phyloP scores from a whole-genome alignment of 2,888 invertebrate species.

The Pilophorus perplexus region DNA sequence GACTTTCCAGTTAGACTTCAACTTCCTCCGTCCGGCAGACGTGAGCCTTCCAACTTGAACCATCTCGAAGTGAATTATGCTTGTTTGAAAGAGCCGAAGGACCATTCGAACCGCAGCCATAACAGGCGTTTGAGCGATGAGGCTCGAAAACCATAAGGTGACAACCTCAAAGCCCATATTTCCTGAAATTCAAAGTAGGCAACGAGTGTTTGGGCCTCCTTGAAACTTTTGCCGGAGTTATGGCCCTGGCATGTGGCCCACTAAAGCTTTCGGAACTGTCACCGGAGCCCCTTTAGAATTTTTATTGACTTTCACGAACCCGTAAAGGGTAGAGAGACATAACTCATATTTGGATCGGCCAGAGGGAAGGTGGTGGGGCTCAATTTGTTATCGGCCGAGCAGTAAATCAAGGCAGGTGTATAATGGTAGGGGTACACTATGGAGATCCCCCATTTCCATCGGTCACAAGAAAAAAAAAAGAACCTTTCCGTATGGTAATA shows the following conservation, averaged over 20 bases:
- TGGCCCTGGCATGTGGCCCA: slow-evolving; percentile 39
- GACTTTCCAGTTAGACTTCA: too few relatives aligned
- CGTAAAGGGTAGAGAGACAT: slow-evolving; percentile 12
- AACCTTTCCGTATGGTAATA: slow-evolving; percentile 13
- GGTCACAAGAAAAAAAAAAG: too few relatives aligned
- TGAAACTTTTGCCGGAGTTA: slow-evolving; percentile 35
- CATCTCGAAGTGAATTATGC: too few relatives aligned
- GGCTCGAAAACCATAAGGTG: slow-evolving; percentile 31
- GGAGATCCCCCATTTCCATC: slow-evolving; percentile 8
- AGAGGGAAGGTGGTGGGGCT: slow-evolving; percentile 10
- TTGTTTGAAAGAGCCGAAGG: too few relatives aligned
- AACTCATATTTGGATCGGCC: slow-evolving; percentile 26
- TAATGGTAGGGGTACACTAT: slow-evolving; percentile 9
- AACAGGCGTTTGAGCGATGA: slow-evolving; percentile 31
- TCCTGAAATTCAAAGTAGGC: slow-evolving; percentile 39
- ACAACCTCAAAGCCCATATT: slow-evolving; percentile 37
- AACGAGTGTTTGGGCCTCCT: slow-evolving; percentile 17
- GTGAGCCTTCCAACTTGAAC: too few relatives aligned
- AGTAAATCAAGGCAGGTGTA: slow-evolving; percentile 36
- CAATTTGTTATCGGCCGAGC: slow-evolving; percentile 37
- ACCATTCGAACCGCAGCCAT: neutral
- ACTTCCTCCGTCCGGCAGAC: too few relatives aligned
- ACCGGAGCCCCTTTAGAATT: slow-evolving; percentile 36
- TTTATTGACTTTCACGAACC: slow-evolving; percentile 37
- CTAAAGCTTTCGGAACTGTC: slow-evolving; percentile 38